Evolutionary conservation across 2,113 vertebrate genomes (phyloP), one percentile per base, ranked within the genome.

Genomic region (Riparia riparia): DNA sequence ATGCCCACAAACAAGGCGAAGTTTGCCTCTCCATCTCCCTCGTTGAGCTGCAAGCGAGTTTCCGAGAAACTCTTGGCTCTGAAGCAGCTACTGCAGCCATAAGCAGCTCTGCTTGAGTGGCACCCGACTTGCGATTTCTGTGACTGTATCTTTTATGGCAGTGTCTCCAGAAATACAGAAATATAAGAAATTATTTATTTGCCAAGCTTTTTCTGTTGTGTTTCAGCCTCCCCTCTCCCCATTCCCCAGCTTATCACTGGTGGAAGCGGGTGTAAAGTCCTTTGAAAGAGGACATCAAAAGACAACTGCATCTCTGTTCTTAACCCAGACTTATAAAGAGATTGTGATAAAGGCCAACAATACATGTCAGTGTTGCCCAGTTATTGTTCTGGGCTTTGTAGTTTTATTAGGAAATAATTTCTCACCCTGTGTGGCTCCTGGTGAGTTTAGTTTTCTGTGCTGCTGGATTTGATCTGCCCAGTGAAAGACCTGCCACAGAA

Each of bases 401-500:
- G 97, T 98, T 98, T 98, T 98, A 98, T 98, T 98, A 97, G 97
- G 97, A 98, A 98, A 97, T 98, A 96, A 98, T 98, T 97, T 97
- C 95, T 97, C 92, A 90, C 96, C 92, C 65, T 50, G 74, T 82
- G 86, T 71, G 90, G 90, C 89, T 97, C 97, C 96, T 92, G 91
- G 94, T 93, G 87, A 37, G 85, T 92, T 96, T 97, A 96, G 96
- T 97, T 98, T 95, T 97, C 94, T 93, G 77, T 96, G 91, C 96
- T 96, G 92, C 97, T 87, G 44, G 77, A 93, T 96, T 81, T 95
- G 95, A 97, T 97, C 96, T 98, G 87, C 85, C 95, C 93, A 92
- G 86, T 49, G n/a, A 95, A 96, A 98, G 91, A 96, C 82, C 93
- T 94, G 89, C 70, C 41, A 45, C 79, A 70, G 58, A 82, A 79